These are phyloP conservation scores for Sebastiscus tertius DNA, from an alignment of 2,797 vertebrate genomes.

Conservation along the genomic window DNA sequence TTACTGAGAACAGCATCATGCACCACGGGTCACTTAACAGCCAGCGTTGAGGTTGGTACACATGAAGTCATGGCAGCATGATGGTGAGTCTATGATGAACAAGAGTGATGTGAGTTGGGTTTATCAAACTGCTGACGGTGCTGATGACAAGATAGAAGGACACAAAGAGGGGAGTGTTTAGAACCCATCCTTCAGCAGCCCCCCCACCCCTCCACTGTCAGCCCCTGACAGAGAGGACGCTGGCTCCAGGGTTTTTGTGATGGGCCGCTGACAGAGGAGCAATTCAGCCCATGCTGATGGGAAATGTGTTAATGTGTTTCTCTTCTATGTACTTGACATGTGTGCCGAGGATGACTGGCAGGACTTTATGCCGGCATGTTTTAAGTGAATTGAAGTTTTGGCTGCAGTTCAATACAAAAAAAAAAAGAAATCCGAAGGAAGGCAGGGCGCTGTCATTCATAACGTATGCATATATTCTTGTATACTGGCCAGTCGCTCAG, in stretches of 20 bases:
- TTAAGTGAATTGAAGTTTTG: slow-evolving; percentile 43
- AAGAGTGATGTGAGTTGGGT: slow-evolving; percentile 42
- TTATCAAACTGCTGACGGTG: slow-evolving; percentile 57
- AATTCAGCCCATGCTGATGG: slow-evolving; percentile 28
- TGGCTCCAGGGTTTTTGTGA: slow-evolving; percentile 55
- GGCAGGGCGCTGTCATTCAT: background rate
- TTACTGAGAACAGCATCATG: background rate
- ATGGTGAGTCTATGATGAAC: slow-evolving; percentile 37
- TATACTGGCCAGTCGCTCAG: background rate
- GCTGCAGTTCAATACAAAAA: background rate
- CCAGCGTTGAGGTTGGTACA: background rate
- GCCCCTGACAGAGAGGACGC: slow-evolving; percentile 49
- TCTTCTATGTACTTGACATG: slow-evolving; percentile 39
- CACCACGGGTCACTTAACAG: background rate
- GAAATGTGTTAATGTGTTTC: slow-evolving; percentile 42
- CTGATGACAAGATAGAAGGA: slow-evolving; percentile 58
- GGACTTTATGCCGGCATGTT: background rate
- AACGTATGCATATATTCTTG: background rate
- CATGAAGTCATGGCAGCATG: slow-evolving; percentile 8
- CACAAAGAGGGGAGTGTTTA: slow-evolving; percentile 49
- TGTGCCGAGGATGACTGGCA: slow-evolving; percentile 39
- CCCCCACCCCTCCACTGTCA: slow-evolving; percentile 35
- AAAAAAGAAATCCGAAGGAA: background rate
- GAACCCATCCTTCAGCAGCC: slow-evolving; percentile 29
- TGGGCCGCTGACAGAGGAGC: slow-evolving; percentile 44